Evolutionary conservation across 1,140 invertebrate genomes (phyloP), one percentile per base, ranked within the genome.

Genomic region (Cecropterus lyciades): DNA sequence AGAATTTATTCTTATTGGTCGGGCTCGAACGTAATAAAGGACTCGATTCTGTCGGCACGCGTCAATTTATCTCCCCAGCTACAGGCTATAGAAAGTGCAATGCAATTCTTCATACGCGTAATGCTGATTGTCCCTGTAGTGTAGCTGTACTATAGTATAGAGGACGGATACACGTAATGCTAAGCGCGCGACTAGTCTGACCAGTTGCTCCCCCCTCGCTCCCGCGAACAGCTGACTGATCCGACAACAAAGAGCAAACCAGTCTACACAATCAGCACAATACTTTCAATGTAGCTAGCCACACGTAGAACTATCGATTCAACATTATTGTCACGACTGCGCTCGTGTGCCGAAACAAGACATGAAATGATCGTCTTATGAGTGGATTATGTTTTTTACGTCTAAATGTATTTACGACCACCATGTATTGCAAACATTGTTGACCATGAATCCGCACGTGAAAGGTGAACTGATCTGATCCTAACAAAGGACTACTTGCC

Each of bases 401-500:
- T 64, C 13, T 64, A 16, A 53, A 63, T 51, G 20, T 20, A 24
- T 42, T 52, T 37, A 11, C 33, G 33, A 37, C 33, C 33, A 37
- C 33, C 33, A 37, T 37, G 33, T 37, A 37, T 37, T 37, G 33
- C 27, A 70, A 59, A 37, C 42, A 52, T 46, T 64, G 37, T 46
- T 69, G 53, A 66, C 64, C 49, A 75, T 86, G 81, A 83, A 82
- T 73, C 63, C 56, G 55, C 70, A 73, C 56, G 72, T 76, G 72
- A 81, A 78, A 80, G 72, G 73, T 80, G 75, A 80, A 63, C 69
- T 72, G 70, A 52, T 79, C 69, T 72, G 70, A 52, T 79, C 73
- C 79, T 75, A 83, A 81, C 84, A 90, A 87, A 85, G 84, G 85
- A 77, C 83, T 87, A 91, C 89, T 91, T 89, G 89, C 89, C 89